Percentiles rank a stretch among this genome's conserved stretches.
Evolutionary conservation across 1,140 invertebrate genomes (phyloP).

Genomic region (Gryllus bimaculatus): DNA sequence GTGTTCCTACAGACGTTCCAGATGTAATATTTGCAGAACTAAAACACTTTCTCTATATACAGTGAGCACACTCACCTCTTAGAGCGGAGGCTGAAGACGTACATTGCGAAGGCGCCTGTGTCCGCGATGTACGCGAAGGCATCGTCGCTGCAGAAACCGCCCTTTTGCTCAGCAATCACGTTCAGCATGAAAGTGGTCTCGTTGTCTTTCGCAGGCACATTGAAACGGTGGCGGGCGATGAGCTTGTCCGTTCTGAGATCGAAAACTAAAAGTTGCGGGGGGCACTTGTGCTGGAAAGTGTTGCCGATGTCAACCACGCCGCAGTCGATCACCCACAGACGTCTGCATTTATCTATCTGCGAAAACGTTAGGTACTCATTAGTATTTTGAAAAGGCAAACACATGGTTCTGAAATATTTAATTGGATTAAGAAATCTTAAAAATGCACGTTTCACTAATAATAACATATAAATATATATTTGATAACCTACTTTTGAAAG

Average conservation of each 20-base stretch:
- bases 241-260: not conserved
- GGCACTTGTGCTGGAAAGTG: not conserved
- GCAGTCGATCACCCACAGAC: not conserved
- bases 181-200: not conserved
- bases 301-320: not conserved
- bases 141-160: not conserved
- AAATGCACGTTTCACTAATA: no score
- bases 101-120: not conserved
- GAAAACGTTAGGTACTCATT: not conserved
- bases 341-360: not conserved
- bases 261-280: not conserved
- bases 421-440: no score
- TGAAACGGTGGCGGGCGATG: not conserved
- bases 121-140: not conserved
- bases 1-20: no score
- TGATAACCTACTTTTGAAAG: no score
- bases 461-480: no score
- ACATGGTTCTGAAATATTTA: no score
- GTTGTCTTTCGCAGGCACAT: not conserved
- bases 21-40: no score
- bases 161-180: not conserved
- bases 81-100: not conserved
- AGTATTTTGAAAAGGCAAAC: no score
- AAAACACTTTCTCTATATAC: not conserved
- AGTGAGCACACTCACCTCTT: not conserved